Conservation (phyloP, 2,888 invertebrate species). For the Plagodis pulveraria region DNA sequence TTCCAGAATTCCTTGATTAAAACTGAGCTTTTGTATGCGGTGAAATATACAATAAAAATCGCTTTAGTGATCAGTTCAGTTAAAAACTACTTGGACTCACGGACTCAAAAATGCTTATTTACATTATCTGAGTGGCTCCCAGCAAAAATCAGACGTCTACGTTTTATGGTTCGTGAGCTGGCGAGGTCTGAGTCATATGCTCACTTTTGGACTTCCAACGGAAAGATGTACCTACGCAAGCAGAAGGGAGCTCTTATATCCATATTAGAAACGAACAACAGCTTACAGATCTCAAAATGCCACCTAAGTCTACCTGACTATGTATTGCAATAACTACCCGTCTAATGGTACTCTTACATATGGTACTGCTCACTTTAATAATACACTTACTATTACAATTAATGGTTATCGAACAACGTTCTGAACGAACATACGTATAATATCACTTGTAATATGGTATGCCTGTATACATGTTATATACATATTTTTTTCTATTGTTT, state of each 20-base stretch:
- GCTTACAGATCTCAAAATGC: too few species aligned
- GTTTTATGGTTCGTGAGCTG: not conserved
- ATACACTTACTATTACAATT: too few species aligned
- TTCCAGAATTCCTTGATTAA: slow-evolving; percentile 1
- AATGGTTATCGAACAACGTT: too few species aligned
- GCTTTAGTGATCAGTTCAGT: not conserved
- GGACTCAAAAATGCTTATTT: not conserved
- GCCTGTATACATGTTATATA: too few species aligned
- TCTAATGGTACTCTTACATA: too few species aligned
- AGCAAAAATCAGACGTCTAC: slow-evolving; percentile 1
- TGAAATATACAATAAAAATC: not conserved
- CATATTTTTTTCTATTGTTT: too few species aligned
- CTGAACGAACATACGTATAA: too few species aligned
- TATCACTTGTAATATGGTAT: too few species aligned
- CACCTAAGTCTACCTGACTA: too few species aligned
- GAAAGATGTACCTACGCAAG: not conserved
- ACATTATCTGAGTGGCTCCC: slow-evolving; percentile 2
- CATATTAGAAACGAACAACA: too few species aligned
- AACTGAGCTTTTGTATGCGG: slow-evolving; percentile 1
- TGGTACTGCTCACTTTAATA: too few species aligned
- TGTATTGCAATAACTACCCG: too few species aligned
- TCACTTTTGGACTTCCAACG: slow-evolving; percentile 1
- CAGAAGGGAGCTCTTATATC: not conserved
- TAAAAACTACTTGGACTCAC: not conserved
- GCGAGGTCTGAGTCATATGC: slow-evolving; percentile 1